Percentiles rank a stretch among this genome's conserved stretches.
Conservation (phyloP, 2,888 invertebrate genomes). For the Acleris laterana region DNA sequence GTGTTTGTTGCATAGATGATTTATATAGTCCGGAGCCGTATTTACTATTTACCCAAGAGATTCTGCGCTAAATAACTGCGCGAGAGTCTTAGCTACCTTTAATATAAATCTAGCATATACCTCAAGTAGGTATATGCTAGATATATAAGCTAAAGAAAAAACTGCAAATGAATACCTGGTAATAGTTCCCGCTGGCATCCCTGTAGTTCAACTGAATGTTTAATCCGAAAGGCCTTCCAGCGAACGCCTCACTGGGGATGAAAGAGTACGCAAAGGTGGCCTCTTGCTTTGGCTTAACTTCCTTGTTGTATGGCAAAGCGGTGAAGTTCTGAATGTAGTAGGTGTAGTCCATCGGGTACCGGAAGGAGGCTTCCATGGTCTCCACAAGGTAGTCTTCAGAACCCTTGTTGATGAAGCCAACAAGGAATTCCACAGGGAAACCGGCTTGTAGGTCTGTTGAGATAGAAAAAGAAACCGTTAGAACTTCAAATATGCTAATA, state of each 20-base stretch:
- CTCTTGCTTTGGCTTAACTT: constrained; percentile 95
- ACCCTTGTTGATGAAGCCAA: constrained; percentile 98
- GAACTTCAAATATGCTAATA: too few relatives aligned
- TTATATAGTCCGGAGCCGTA: too few relatives aligned
- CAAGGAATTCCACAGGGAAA: constrained; percentile 95
- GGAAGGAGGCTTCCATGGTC: constrained; percentile 97
- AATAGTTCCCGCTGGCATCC: constrained; percentile 87
- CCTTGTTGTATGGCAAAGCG: constrained; percentile 92
- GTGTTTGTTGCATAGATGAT: too few relatives aligned
- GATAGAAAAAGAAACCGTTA: neutral
- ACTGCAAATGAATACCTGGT: constrained; percentile 74
- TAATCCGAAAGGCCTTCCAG: constrained; percentile 97
- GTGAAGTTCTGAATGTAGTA: constrained; percentile 99
- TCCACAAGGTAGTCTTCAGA: constrained; percentile 95
- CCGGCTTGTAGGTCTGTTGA: constrained; percentile 94
- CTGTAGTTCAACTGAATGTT: constrained; percentile 96
- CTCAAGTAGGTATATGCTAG: too few relatives aligned
- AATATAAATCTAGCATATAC: too few relatives aligned
- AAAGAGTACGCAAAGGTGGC: constrained; percentile 98
- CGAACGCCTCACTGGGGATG: constrained; percentile 97
- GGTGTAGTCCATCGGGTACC: constrained; percentile 99
- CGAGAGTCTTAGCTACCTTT: too few relatives aligned
- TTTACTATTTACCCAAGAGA: too few relatives aligned
- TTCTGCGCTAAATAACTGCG: too few relatives aligned
- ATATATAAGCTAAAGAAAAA: too few relatives aligned